phyloP scores from a whole-genome alignment of 2,113 vertebrate species.

The Archocentrus centrarchus region DNA sequence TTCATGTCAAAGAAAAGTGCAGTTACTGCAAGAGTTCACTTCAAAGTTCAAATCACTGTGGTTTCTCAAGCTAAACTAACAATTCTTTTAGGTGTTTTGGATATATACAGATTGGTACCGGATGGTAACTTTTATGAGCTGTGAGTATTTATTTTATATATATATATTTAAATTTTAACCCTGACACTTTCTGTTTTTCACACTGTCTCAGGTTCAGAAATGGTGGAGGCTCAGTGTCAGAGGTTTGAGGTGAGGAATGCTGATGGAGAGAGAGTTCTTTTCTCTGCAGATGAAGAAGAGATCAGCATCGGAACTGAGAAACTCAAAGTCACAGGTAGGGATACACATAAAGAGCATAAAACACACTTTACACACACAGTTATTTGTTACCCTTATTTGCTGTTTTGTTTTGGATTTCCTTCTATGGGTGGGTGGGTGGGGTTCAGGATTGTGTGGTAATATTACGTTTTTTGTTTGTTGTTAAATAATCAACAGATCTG shows the following conservation, averaged over 20 bases:
- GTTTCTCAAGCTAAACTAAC: not conserved
- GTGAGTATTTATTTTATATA: not conserved
- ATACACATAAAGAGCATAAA: not conserved
- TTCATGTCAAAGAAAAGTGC: not conserved
- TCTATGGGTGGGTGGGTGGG: too few species aligned
- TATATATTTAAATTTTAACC: not conserved
- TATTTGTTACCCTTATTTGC: too few species aligned
- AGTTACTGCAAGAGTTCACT: not conserved
- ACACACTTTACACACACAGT: not conserved
- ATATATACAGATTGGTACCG: not conserved
- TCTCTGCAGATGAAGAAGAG: slow-evolving; percentile 95
- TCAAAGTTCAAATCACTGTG: slow-evolving; percentile 4
- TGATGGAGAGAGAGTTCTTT: slow-evolving; percentile 88
- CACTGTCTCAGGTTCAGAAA: slow-evolving; percentile 87
- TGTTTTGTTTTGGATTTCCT: too few species aligned
- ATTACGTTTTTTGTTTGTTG: not conserved
- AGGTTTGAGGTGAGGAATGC: slow-evolving; percentile 93
- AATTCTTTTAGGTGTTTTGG: not conserved
- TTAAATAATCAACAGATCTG: not conserved
- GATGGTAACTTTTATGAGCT: not conserved
- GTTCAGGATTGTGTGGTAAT: not conserved
- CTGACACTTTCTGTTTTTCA: not conserved
- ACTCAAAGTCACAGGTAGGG: slow-evolving; percentile 93
- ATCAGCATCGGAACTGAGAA: slow-evolving; percentile 95
- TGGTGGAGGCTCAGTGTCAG: slow-evolving; percentile 95